These are phyloP conservation scores for Sussaba pulchella DNA, from an alignment of 2,888 invertebrate genomes.

Conservation along the genomic window DNA sequence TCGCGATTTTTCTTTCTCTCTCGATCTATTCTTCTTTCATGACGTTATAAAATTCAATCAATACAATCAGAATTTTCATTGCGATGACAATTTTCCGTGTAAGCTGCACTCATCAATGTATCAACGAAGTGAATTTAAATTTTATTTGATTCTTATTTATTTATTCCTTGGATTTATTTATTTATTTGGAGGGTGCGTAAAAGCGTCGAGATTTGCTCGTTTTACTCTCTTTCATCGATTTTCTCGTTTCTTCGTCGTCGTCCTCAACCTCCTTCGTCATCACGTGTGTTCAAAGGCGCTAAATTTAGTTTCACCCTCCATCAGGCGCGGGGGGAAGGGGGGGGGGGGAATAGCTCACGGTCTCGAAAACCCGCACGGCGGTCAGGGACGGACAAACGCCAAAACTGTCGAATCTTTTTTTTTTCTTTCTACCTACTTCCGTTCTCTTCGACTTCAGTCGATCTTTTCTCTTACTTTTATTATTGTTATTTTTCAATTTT, in stretches of 20 bases:
- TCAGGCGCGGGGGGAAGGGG: too few species aligned
- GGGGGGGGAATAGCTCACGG: conserved; percentile 27
- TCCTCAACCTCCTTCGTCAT: not conserved
- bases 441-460: too few species aligned
- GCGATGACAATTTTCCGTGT: not conserved
- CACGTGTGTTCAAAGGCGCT: conserved; percentile 35
- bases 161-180: too few species aligned
- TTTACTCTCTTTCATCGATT: conserved; percentile 33
- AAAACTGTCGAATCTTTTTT: not conserved
- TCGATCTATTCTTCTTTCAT: conserved; percentile 39
- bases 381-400: conserved; percentile 30
- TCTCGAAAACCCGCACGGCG: conserved; percentile 3
- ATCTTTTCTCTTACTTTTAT: not conserved
- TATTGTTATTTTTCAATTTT: too few species aligned
- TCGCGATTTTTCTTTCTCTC: conserved; percentile 43
- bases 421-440: not conserved
- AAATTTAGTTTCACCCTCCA: conserved; percentile 51
- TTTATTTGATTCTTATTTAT: too few species aligned
- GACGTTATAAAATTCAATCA: conserved; percentile 16
- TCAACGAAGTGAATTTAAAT: too few species aligned
- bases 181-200: too few species aligned
- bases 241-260: conserved; percentile 42
- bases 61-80: not conserved
- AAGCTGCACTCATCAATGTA: too few species aligned
- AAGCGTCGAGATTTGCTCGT: too few species aligned